Evolutionary conservation across 1,140 invertebrate species (phyloP).

Genomic region (Portunus trituberculatus): DNA sequence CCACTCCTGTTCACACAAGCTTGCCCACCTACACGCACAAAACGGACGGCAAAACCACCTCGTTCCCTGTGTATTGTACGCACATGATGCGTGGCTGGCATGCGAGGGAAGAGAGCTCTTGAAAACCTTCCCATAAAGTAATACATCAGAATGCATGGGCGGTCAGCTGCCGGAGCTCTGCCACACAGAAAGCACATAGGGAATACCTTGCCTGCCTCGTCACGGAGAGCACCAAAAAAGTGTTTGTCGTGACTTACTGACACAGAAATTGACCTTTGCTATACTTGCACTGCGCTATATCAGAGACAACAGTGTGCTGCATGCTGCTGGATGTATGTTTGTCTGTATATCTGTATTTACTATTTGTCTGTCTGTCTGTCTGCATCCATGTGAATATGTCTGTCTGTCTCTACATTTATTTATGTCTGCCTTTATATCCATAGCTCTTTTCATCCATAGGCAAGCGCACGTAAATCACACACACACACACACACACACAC

Average conservation of each 20-base stretch:
- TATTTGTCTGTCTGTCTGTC: no score
- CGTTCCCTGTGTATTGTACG: background rate
- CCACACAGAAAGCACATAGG: background rate
- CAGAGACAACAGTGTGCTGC: background rate
- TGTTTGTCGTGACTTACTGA: background rate
- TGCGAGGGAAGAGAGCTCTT: background rate
- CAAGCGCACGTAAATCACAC: no score
- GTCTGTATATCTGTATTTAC: no score
- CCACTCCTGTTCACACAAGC: background rate
- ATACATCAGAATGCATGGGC: background rate
- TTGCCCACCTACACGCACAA: background rate
- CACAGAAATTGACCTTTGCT: background rate
- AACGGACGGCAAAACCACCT: background rate
- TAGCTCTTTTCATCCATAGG: no score
- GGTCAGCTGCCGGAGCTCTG: background rate
- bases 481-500: no score
- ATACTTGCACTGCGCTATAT: background rate
- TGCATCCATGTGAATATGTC: no score
- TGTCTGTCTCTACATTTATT: no score
- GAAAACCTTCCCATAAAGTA: background rate
- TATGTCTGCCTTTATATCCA: no score
- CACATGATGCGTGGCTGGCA: background rate
- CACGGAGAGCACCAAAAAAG: background rate
- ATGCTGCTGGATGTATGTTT: no score
- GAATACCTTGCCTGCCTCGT: background rate